Base-by-base conservation (phyloP, 2,888 invertebrate genomes). In the Agonopterix subpropinquella region DNA sequence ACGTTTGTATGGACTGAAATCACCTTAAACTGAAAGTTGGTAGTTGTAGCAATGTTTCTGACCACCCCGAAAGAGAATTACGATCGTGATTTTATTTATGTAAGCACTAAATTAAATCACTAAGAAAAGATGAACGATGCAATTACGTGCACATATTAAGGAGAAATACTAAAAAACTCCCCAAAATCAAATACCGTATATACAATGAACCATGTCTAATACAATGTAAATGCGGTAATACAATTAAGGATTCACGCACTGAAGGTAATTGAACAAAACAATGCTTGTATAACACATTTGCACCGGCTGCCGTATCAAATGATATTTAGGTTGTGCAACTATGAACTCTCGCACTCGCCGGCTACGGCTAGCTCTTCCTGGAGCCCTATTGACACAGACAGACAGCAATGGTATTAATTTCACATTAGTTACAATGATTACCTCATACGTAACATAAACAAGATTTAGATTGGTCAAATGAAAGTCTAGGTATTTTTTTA, bases 331-430 rank as follows among this genome's bases (percentile, higher is more conserved):
- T 75, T 77, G 73, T 75, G 70, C 55, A 73, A 75, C 57, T 53
- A 5, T 74, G 70, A 72, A 75, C 70, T 75, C 70, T 76, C 62
- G 66, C 72, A 72, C 71, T 67, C 52, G 58, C 55, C 49, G 59
- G 47, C 28, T 5, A 28, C 49, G 59, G 47, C 28, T 5, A 28
- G 28, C 52, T 65, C 61, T 73, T 74, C 68, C 71, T 70, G 28
- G 28, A 55, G 54, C 44, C 49, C 52, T 50, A 53, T 53, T 58
- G 53, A 56, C 56, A 56, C 51, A 48, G 49, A 56, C 51, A 48
- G 49, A 51, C 48, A 47, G 41, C 48, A 55, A 28, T 28, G 28
- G 28, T 28, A 28, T 59, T 54, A 54, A 56, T 55, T 58, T 56
- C 54, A 49, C 51, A 54, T 55, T 41, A 54, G 47, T 11, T 36